Conservation (phyloP, 37 sponge, comb jelly and placozoan species). For the Spongilla lacustris region DNA sequence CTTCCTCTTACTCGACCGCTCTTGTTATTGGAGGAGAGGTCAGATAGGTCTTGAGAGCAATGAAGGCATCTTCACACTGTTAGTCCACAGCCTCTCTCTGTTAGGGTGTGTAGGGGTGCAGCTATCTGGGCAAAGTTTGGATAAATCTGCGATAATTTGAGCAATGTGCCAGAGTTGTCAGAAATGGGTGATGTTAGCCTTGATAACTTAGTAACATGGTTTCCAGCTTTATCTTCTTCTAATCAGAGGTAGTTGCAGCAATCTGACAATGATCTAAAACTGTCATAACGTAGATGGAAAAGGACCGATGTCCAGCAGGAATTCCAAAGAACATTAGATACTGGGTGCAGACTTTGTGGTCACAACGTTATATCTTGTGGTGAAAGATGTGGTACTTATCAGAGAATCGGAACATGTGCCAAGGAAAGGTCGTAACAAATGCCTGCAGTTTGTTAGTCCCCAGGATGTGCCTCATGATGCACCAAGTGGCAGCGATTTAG, state of each 20-base stretch:
- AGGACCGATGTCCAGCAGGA: neutral
- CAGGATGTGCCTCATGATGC: neutral
- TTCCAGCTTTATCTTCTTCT: neutral
- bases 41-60: too few relatives aligned
- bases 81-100: too few relatives aligned
- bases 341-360: neutral
- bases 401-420: neutral
- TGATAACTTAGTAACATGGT: neutral
- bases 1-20: too few relatives aligned
- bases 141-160: too few relatives aligned
- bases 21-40: too few relatives aligned
- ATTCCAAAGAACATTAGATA: neutral
- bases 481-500: neutral
- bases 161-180: neutral
- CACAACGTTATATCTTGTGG: neutral
- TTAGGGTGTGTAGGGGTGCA: too few relatives aligned
- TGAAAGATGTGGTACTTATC: neutral
- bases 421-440: too few relatives aligned
- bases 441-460: neutral
- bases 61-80: too few relatives aligned
- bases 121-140: too few relatives aligned
- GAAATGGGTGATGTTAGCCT: neutral
- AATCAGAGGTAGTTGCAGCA: neutral
- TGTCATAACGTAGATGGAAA: neutral
- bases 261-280: neutral